Percentiles rank a stretch among this genome's conserved stretches.
phyloP scores from a whole-genome alignment of 1,140 invertebrate genomes.

The Ectropis grisescens region DNA sequence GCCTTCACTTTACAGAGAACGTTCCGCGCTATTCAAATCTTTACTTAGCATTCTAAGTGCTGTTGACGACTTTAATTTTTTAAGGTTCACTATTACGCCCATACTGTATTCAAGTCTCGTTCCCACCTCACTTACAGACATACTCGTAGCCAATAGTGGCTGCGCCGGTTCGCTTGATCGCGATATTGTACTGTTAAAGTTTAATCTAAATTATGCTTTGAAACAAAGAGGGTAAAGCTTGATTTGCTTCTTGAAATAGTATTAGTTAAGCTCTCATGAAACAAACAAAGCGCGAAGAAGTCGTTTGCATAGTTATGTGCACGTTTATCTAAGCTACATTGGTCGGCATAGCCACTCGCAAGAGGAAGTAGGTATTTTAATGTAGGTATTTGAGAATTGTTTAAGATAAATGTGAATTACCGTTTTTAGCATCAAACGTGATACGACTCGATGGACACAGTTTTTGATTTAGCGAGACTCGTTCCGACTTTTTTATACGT shows the following conservation, averaged over 20 bases:
- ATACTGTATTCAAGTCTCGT: constrained; percentile 58
- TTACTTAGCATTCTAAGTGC: constrained; percentile 61
- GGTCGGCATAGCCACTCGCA: constrained; percentile 33
- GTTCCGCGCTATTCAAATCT: constrained; percentile 50
- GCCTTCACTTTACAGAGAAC: constrained; percentile 35
- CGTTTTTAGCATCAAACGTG: no score
- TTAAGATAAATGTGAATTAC: no score
- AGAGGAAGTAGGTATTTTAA: no score
- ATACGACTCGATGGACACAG: no score
- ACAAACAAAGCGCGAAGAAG: constrained; percentile 20
- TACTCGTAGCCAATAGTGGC: constrained; percentile 58
- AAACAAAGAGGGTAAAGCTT: constrained; percentile 15
- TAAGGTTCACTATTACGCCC: constrained; percentile 47
- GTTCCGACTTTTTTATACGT: no score
- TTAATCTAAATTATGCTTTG: constrained; percentile 19
- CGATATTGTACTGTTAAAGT: background rate
- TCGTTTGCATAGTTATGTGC: constrained; percentile 62
- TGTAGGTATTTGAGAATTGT: no score
- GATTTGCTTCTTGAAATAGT: constrained; percentile 12
- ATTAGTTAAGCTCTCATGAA: constrained; percentile 19
- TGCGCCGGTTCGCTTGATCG: constrained; percentile 8
- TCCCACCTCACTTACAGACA: constrained; percentile 54
- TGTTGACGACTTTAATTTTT: constrained; percentile 60
- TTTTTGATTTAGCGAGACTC: no score
- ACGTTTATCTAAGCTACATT: constrained; percentile 61